Percentiles rank a stretch among this genome's conserved stretches.
These are phyloP conservation scores for Drosophila nigritarsus DNA, from an alignment of 2,888 invertebrate species.

Conservation along the genomic window DNA sequence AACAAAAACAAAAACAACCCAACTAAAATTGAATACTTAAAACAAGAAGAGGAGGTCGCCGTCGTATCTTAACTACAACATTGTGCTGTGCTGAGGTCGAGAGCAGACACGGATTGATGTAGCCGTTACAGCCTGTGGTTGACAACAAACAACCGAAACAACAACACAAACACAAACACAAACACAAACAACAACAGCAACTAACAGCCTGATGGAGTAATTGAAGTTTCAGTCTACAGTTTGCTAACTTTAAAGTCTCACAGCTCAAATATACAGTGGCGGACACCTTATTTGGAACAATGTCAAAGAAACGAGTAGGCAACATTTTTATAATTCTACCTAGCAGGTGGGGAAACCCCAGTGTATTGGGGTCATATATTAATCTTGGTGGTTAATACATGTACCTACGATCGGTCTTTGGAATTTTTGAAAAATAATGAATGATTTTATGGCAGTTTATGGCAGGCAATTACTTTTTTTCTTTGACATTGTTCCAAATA, in stretches of 20 bases:
- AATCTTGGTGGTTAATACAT: no score
- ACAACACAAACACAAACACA: neutral
- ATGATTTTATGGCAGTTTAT: no score
- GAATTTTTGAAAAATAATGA: no score
- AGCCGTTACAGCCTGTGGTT: slow-evolving; percentile 48
- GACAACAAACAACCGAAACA: slow-evolving; percentile 9
- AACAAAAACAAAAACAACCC: slow-evolving; percentile 13
- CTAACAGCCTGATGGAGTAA: slow-evolving; percentile 25
- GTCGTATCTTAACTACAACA: slow-evolving; percentile 49
- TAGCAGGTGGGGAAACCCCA: no score
- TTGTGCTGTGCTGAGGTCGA: slow-evolving; percentile 31
- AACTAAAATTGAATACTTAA: slow-evolving; percentile 47
- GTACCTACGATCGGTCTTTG: no score
- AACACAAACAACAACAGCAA: neutral
- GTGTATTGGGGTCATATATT: no score
- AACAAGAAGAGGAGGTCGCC: slow-evolving; percentile 56
- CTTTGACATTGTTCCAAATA: no score
- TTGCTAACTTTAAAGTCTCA: slow-evolving; percentile 4
- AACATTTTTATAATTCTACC: no score
- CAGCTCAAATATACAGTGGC: slow-evolving; percentile 14
- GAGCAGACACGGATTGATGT: slow-evolving; percentile 33
- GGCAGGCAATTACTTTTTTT: no score
- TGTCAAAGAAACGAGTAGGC: no score
- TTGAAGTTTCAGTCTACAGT: slow-evolving; percentile 36
- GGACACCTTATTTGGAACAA: no score